Percentiles rank a stretch among this genome's conserved stretches.
Evolutionary conservation across 2,888 invertebrate species (phyloP).

Genomic region (Nebria salina): DNA sequence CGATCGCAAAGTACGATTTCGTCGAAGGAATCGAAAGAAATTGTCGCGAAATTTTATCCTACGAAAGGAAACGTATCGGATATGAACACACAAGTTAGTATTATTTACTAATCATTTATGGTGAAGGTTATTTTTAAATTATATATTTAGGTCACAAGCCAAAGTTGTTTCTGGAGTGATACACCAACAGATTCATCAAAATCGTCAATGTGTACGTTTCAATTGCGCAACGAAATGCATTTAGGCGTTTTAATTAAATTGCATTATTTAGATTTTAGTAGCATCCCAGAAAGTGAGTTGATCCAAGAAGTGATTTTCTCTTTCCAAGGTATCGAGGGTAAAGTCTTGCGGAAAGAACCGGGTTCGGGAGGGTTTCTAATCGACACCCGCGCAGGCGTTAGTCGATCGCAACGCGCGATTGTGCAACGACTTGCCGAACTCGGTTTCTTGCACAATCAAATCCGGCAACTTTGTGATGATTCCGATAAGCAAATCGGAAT

Average conservation of each 20-base stretch:
- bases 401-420: constrained; percentile 67
- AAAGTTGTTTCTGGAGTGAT: constrained; percentile 41
- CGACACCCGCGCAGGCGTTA: constrained; percentile 67
- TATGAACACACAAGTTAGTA: constrained; percentile 49
- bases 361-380: constrained; percentile 70
- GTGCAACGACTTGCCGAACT: constrained; percentile 83
- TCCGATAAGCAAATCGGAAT: constrained; percentile 74
- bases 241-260: not conserved
- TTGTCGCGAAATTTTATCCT: constrained; percentile 51
- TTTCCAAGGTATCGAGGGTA: constrained; percentile 89
- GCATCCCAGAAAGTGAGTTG: constrained; percentile 64
- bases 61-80: constrained; percentile 33
- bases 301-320: constrained; percentile 85
- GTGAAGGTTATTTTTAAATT: too few species aligned
- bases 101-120: not conserved
- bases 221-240: not conserved
- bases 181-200: constrained; percentile 48
- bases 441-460: constrained; percentile 80
- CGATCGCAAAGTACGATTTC: constrained; percentile 52
- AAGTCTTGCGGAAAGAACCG: constrained; percentile 74
- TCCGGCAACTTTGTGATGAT: constrained; percentile 82
- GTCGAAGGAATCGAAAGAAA: constrained; percentile 50
- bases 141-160: constrained; percentile 17
- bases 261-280: constrained; percentile 43
- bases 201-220: constrained; percentile 48